phyloP scores from a whole-genome alignment of 2,113 vertebrate genomes.

The Eupsittula cactorum region DNA sequence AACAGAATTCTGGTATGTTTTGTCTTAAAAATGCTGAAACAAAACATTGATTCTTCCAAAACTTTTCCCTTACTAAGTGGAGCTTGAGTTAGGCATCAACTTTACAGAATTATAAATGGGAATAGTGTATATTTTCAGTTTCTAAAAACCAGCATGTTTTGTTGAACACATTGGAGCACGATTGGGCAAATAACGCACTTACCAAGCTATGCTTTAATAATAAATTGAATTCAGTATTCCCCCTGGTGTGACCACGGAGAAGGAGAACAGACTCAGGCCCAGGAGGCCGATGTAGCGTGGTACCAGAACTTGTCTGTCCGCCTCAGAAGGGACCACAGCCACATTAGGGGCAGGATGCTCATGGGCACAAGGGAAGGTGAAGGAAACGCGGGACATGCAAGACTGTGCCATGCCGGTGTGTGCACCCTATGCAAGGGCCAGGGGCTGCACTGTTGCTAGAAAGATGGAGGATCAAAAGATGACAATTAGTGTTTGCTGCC shows the following conservation, averaged over 20 bases:
- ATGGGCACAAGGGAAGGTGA: not conserved
- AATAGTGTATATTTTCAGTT: not conserved
- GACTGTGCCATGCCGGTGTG: accelerated
- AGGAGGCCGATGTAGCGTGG: accelerated
- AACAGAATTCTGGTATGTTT: not conserved
- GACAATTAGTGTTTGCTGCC: not conserved
- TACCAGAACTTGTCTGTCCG: not conserved
- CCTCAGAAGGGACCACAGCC: not conserved
- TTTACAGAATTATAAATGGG: not conserved
- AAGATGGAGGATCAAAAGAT: not conserved
- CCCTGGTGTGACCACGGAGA: not conserved
- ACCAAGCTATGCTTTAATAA: not conserved
- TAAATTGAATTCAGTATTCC: not conserved
- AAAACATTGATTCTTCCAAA: not conserved
- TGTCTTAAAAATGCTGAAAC: not conserved
- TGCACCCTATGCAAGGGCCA: not conserved
- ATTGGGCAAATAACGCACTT: not conserved
- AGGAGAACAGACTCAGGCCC: not conserved
- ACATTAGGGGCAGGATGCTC: not conserved
- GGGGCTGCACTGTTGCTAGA: not conserved
- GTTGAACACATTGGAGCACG: not conserved
- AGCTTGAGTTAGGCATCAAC: not conserved
- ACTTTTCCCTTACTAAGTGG: not conserved
- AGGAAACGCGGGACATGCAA: accelerated
- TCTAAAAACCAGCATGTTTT: not conserved